These are phyloP conservation scores for Trissolcus japonicus DNA, from an alignment of 2,888 invertebrate genomes.

Conservation along the genomic window DNA sequence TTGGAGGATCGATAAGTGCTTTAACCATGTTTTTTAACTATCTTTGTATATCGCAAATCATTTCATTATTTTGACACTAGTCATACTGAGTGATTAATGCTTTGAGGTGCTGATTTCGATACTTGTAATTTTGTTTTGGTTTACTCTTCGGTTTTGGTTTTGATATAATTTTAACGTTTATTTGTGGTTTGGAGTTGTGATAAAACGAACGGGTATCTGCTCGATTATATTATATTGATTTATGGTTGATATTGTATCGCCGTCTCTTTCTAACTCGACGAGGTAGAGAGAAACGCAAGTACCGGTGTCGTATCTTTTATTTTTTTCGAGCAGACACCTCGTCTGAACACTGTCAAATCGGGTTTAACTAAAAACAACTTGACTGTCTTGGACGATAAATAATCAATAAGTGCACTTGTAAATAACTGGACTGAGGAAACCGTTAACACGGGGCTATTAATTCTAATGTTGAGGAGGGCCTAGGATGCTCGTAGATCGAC, in stretches of 20 bases:
- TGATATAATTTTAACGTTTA: slow-evolving; percentile 2
- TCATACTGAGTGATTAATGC: slow-evolving; percentile 31
- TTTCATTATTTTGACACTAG: slow-evolving; percentile 36
- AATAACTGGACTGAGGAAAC: slow-evolving; percentile 35
- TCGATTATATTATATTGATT: slow-evolving; percentile 1
- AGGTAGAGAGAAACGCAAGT: background rate
- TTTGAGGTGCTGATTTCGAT: slow-evolving; percentile 22
- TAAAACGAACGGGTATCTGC: slow-evolving; percentile 7
- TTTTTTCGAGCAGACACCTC: slow-evolving; percentile 9
- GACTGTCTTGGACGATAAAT: slow-evolving; percentile 8
- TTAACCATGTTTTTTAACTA: slow-evolving; percentile 42
- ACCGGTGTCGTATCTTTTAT: no score
- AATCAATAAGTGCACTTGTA: slow-evolving; percentile 31
- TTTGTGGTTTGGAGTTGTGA: slow-evolving; percentile 30
- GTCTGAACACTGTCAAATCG: slow-evolving; percentile 7
- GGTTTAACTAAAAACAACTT: slow-evolving; percentile 22
- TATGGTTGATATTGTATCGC: background rate
- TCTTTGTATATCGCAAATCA: slow-evolving; percentile 40
- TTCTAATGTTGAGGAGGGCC: slow-evolving; percentile 60
- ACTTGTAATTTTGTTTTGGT: slow-evolving; percentile 13
- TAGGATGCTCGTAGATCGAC: slow-evolving; percentile 72
- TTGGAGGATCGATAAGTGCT: slow-evolving; percentile 54
- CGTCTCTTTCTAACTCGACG: slow-evolving; percentile 3
- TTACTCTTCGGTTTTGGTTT: slow-evolving; percentile 7
- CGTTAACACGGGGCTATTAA: slow-evolving; percentile 26